Conservation (phyloP, 1,140 invertebrate species). For the Drosophila melanogaster region DNA sequence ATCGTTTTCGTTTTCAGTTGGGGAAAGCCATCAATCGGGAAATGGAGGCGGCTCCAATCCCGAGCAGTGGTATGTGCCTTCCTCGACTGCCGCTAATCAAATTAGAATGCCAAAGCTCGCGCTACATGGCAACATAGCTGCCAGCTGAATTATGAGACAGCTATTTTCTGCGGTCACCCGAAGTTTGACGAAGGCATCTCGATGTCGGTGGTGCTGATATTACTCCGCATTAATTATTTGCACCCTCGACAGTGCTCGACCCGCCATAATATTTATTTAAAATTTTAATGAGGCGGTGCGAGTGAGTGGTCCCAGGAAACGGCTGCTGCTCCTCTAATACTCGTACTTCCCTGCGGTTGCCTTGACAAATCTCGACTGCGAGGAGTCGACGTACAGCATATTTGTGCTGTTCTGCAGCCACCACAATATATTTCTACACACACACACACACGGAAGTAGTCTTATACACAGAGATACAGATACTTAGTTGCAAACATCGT, state of each 20-base stretch:
- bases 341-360: conserved; percentile 28
- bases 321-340: background rate
- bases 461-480: conserved; percentile 1
- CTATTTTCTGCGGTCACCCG: conserved; percentile 47
- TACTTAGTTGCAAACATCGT: conserved; percentile 25
- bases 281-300: conserved; percentile 49
- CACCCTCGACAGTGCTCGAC: conserved; percentile 27
- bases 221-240: conserved; percentile 55
- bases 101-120: conserved; percentile 42
- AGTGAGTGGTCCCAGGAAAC: conserved; percentile 30
- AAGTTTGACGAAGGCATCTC: conserved; percentile 40
- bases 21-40: conserved; percentile 43
- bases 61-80: conserved; percentile 36
- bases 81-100: conserved; percentile 37
- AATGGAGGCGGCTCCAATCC: conserved; percentile 25
- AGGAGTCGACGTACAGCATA: conserved; percentile 16
- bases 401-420: conserved; percentile 22
- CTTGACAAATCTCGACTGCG: conserved; percentile 38
- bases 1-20: conserved; percentile 26
- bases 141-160: conserved; percentile 38
- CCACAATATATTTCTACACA: conserved; percentile 24
- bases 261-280: conserved; percentile 49
- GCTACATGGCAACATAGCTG: background rate
- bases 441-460: conserved; percentile 2
- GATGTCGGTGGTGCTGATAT: conserved; percentile 41